Base-by-base conservation (phyloP, 2,797 vertebrate species). In the Chaetophractus vellerosus region DNA sequence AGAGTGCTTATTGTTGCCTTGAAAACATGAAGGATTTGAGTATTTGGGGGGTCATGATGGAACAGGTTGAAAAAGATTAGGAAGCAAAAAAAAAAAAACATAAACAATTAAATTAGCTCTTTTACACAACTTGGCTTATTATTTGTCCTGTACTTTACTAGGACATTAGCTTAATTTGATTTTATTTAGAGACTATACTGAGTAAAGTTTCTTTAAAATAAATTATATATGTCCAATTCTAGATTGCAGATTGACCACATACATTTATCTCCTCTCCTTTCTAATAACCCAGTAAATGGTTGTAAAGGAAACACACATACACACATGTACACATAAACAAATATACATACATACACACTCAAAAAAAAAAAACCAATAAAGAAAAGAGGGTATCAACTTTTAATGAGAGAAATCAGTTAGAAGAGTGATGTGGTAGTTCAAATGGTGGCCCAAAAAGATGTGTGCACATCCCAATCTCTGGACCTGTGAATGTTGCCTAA, bases 161-260 rank as follows among this genome's bases (percentile, higher is more conserved):
- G 80, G n/a, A 83, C 11, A 68, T 92, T 24, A 88, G 31, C 19
- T 88, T 95, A 74, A 84, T 88, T 80, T 71, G 12, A 87, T 74
- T 92, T 92, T 89, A 90, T 78, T 92, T 38, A 68, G 64, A 81
- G 50, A 86, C 2, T 36, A 45, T 45, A 86, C 24, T 23, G 89
- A 61, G 16, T 78, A 82, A 82, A 93, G 94, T 26, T n/a, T 80
- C 16, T 66, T 78, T 23, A 36, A 11, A 66, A 66, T n/a, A 57
- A 84, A 57, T 71, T 72, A 83, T 48, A 79, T 26, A 36, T 15
- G 6, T 33, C 28, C 79, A 64, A 96, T n/a, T 74, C 41, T 89
- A 81, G 28, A 85, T 59, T 74, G 38, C 72, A 26, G 9, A 71
- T 61, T 83, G 72, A 83, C n/a, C 59, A 87, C 3, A 90, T 28